Base-by-base conservation (phyloP, 1,140 invertebrate species). In the Nixonia krombeini region DNA sequence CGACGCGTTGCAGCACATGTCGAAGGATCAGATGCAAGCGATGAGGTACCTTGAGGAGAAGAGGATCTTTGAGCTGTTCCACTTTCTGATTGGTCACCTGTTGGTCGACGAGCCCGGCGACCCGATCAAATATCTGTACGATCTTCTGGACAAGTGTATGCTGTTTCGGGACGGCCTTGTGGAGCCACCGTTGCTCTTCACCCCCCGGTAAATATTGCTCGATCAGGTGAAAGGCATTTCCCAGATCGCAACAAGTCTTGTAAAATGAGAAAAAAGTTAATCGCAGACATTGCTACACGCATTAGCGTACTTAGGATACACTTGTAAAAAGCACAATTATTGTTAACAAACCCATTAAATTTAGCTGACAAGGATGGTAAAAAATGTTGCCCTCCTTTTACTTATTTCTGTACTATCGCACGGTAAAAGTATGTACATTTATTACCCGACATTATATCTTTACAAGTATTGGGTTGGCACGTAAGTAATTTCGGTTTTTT, bases 1-100 rank as follows among this genome's bases (percentile, higher is more conserved):
- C n/a, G n/a, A n/a, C n/a, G n/a, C n/a, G n/a, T n/a, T n/a, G n/a
- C 49, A 73, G 71, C 15, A 40, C 15, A 29, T 46, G 4, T 53
- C 63, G 2, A 62, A 26, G 35, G 18, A 40, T 10, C 56, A 68
- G 38, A 21, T 51, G 3, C 61, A 78, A 42, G 83, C 82, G 1
- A 74, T 76, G 15, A 53, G 56, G 2, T 87, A 86, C 50, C 44
- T 87, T 4, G 69, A 72, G 2, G 44, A 78, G 5, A 83, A 81
- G 25, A 82, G 75, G 15, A 84, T 87, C 37, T 81, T 76, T 40
- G 80, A 86, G 16, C 78, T 86, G 10, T 85, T 85, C 46, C 78
- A 83, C 51, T 87, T 86, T 61, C 61, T 87, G 2, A 79, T 86
- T 18, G 74, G 78, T 7, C 85, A 87, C 72, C 62, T 87, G 3